phyloP scores from a whole-genome alignment of 1,140 invertebrate genomes.

The Saccostrea echinata region DNA sequence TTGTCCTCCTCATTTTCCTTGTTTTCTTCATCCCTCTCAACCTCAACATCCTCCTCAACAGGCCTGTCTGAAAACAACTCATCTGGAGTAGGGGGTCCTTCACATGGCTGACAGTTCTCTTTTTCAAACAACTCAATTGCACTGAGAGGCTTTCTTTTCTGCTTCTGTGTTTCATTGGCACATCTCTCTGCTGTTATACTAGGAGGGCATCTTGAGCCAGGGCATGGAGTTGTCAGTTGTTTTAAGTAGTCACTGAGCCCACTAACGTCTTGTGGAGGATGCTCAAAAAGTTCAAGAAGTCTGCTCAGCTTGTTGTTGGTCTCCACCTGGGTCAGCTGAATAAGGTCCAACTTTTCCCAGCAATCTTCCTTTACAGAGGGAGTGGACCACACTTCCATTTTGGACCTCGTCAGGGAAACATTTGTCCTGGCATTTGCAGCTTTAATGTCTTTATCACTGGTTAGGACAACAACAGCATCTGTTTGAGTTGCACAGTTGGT shows the following conservation, averaged over 20 bases:
- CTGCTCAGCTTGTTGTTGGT: background rate
- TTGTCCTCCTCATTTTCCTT: background rate
- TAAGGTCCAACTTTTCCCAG: background rate
- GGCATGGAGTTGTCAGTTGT: background rate
- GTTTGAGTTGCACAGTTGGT: background rate
- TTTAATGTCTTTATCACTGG: background rate
- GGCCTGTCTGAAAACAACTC: background rate
- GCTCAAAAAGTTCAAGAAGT: background rate
- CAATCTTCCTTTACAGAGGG: background rate
- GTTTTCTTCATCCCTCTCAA: background rate
- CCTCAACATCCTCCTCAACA: background rate
- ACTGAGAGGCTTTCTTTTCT: background rate
- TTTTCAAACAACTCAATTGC: background rate
- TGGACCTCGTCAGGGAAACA: background rate
- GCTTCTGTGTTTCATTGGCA: background rate
- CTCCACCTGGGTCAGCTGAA: background rate
- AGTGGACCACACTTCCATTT: background rate
- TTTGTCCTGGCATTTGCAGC: background rate
- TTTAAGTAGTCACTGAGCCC: background rate
- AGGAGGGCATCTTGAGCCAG: background rate
- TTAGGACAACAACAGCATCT: background rate
- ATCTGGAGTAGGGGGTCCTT: background rate
- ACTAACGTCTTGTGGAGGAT: background rate
- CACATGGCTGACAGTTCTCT: background rate
- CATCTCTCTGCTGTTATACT: background rate